These are phyloP conservation scores for Rattus rattus DNA, from an alignment of 2,113 vertebrate species.

Conservation along the genomic window DNA sequence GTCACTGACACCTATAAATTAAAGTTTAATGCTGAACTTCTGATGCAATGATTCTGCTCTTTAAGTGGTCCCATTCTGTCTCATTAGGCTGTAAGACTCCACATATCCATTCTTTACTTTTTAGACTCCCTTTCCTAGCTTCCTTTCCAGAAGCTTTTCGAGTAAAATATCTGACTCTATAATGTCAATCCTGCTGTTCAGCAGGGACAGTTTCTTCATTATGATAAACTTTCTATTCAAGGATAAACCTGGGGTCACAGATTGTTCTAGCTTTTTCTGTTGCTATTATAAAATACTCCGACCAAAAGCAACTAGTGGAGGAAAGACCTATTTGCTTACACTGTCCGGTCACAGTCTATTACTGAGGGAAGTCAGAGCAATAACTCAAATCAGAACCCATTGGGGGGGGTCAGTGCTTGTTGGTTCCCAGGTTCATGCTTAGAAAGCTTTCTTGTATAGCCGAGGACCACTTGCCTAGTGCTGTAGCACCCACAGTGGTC, in stretches of 20 bases:
- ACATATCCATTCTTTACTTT: rapidly evolving
- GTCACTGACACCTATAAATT: not conserved
- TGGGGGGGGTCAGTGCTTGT: not conserved
- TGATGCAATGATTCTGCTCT: not conserved
- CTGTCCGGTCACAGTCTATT: not conserved
- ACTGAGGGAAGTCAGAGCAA: not conserved
- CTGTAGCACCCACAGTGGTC: not conserved
- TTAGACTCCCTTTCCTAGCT: not conserved
- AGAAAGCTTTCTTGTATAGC: not conserved
- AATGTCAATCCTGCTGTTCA: slow-evolving; percentile 32
- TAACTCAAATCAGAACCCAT: not conserved
- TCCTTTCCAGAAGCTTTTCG: not conserved
- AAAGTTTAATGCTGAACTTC: not conserved
- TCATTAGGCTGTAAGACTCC: not conserved
- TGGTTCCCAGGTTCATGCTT: not conserved
- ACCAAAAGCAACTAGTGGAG: not conserved
- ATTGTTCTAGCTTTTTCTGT: not conserved
- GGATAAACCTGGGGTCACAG: slow-evolving; percentile 22
- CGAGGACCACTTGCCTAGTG: not conserved
- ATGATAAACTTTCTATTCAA: slow-evolving; percentile 35
- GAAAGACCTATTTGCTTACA: not conserved
- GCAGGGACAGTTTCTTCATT: not conserved
- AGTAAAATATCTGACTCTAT: not conserved
- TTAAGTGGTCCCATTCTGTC: not conserved
- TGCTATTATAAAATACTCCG: not conserved